Base-by-base conservation (phyloP, 2,113 vertebrate genomes). In the Clarias batrachus region DNA sequence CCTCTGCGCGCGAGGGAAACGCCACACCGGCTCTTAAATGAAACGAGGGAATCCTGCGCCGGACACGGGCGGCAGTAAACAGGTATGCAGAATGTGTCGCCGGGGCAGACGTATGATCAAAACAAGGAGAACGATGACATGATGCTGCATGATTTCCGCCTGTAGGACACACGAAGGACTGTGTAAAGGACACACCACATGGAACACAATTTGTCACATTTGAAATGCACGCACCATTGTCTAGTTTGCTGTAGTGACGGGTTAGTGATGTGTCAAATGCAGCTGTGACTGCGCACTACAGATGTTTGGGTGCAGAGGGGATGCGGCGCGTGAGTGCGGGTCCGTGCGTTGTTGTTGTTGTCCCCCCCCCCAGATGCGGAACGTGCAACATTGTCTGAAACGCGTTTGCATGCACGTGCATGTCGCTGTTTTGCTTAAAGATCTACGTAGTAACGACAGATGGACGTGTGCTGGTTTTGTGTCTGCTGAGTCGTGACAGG, bases 1-100 rank as follows among this genome's bases (percentile, higher is more conserved):
- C 87, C 87, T 89, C 74, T 83, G 83, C 84, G 88, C 79, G 87
- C 25, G 81, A 87, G 89, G 66, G 27, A 59, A 73, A 37, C 82
- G 60, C 81, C 2, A 1, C 14, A 86, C 19, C 88, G 85, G 92
- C 91, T 88, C 60, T 65, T 84, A n/a, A 17, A 85, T 79, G 84
- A 90, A 89, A 21, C 56, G 54, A 21, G 77, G 90, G 87, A 86
- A 33, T 23, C 41, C 17, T 88, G 73, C 89, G 48, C 63, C 37
- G 11, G 41, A 4, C 52, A 56, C 52, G 57, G 48, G 48, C 82
- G 52, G 73, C 89, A 76, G 82, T 27, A 79, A 73, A 37, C 87
- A 92, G 94, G 94, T 95, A 92, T 89, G 90, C 13, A 82, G 52
- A 12, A 48, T 21, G 30, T 73, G 37, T 70, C 71, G 54, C 37